Evolutionary conservation across 2,797 vertebrate species (phyloP).

Genomic region (Australoheros facetus): DNA sequence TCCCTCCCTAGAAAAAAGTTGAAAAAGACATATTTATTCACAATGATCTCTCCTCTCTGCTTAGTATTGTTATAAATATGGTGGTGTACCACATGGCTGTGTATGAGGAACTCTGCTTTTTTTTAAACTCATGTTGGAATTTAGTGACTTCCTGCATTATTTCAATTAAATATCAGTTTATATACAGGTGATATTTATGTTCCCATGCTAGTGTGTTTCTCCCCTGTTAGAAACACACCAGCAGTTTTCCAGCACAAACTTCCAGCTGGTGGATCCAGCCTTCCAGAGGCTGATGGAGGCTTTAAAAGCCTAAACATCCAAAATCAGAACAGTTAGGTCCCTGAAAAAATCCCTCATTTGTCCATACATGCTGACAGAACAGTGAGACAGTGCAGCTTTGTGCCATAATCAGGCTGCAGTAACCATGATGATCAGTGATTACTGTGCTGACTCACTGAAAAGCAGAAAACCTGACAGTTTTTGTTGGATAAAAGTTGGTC

Average conservation of each 20-base stretch:
- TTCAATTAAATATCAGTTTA: no score
- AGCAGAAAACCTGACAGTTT: neutral
- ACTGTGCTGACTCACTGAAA: neutral
- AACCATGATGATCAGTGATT: neutral
- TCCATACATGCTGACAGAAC: neutral
- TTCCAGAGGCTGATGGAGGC: neutral
- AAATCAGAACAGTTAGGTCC: neutral
- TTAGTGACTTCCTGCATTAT: no score
- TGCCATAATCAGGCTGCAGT: neutral
- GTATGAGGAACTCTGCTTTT: neutral
- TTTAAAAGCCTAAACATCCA: neutral
- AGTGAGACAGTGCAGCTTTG: neutral
- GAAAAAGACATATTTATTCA: neutral
- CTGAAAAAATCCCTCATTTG: neutral
- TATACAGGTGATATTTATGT: no score
- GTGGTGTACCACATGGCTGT: neutral
- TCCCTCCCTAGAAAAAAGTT: neutral
- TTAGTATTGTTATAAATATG: neutral
- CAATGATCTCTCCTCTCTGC: neutral
- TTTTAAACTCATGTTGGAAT: no score
- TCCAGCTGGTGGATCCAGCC: no score
- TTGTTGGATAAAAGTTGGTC: neutral
- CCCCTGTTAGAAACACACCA: no score
- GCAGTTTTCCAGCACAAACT: no score
- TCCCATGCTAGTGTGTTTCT: no score